These are phyloP conservation scores for Tricholauxania praeusta DNA, from an alignment of 2,888 invertebrate genomes.

Conservation along the genomic window DNA sequence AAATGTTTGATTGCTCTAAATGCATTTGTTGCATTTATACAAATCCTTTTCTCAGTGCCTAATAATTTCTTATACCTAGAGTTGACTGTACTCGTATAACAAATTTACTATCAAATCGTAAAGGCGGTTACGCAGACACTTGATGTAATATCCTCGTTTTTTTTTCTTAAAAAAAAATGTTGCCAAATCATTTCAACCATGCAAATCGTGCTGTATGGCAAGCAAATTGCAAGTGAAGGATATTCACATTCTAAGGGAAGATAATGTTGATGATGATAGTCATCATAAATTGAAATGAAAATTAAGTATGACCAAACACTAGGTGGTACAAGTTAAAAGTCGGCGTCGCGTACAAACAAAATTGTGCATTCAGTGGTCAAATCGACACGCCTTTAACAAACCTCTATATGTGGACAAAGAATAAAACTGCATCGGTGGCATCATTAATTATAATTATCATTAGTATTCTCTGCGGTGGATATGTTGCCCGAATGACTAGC, in stretches of 20 bases:
- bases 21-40: too few relatives aligned
- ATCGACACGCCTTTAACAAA: not conserved
- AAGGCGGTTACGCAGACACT: not conserved
- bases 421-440: not conserved
- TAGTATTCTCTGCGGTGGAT: constrained; percentile 1
- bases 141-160: too few relatives aligned
- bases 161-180: not conserved
- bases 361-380: constrained; percentile 11
- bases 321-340: constrained; percentile 9
- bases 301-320: constrained; percentile 11
- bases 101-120: not conserved
- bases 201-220: constrained; percentile 8
- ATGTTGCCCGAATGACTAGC: not conserved
- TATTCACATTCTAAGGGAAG: not conserved
- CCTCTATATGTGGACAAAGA: not conserved
- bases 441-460: constrained; percentile 37
- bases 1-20: too few relatives aligned
- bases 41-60: too few relatives aligned
- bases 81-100: too few relatives aligned
- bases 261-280: not conserved
- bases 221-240: not conserved
- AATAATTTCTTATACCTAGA: too few relatives aligned
- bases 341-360: not conserved
- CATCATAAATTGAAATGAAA: not conserved
- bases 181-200: constrained; percentile 24